Evolutionary conservation across 2,888 invertebrate species (phyloP).

Genomic region (Diachrysia chrysitis): DNA sequence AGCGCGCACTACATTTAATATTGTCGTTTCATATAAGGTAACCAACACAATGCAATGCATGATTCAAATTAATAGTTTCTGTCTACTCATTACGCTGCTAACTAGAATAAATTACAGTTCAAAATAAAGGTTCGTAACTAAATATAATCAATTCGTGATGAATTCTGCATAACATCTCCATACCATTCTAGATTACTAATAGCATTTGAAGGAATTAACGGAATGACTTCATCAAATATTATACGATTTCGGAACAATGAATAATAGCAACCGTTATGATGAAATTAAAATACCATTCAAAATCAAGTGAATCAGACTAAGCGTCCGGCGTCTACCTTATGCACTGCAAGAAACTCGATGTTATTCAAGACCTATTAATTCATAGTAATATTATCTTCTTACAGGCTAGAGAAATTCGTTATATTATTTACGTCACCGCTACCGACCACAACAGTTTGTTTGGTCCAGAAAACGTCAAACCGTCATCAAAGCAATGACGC

Average conservation of each 20-base stretch:
- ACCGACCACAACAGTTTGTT: constrained; percentile 49
- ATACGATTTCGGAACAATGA: constrained; percentile 38
- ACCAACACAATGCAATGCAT: constrained; percentile 26
- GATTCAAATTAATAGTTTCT: constrained; percentile 41
- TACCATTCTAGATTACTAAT: constrained; percentile 5
- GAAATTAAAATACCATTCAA: constrained; percentile 20
- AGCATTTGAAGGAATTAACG: constrained; percentile 24
- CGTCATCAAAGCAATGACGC: constrained; percentile 53
- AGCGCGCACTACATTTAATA: constrained; percentile 43
- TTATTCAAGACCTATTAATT: neutral
- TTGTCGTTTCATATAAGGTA: constrained; percentile 33
- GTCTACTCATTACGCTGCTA: constrained; percentile 29
- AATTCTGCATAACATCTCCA: neutral
- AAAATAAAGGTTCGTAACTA: constrained; percentile 12
- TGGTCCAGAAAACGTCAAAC: constrained; percentile 56
- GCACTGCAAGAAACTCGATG: constrained; percentile 18
- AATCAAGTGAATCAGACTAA: constrained; percentile 18
- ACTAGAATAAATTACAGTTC: constrained; percentile 35
- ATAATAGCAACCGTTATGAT: constrained; percentile 25
- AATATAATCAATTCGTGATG: constrained; percentile 19
- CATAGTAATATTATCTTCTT: constrained; percentile 8
- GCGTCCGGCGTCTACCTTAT: constrained; percentile 5
- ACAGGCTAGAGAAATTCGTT: constrained; percentile 30
- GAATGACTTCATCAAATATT: constrained; percentile 39
- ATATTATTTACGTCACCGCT: constrained; percentile 39